These are phyloP conservation scores for Macquaria ambigua DNA, from an alignment of 2,113 vertebrate species.

Conservation along the genomic window DNA sequence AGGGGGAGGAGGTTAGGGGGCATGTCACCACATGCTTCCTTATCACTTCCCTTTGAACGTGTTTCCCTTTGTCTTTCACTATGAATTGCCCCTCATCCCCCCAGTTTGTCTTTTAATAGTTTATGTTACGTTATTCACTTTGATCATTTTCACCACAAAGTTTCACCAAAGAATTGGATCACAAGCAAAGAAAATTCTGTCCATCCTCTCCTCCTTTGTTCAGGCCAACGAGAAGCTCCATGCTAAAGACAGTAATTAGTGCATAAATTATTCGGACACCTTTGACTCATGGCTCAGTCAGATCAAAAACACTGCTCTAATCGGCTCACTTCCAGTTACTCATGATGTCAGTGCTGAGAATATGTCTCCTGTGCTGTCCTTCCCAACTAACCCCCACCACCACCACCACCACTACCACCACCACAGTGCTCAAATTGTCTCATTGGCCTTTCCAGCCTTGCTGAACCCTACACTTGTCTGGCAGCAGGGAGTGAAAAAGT, in stretches of 20 bases:
- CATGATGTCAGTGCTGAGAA: slow-evolving; percentile 46
- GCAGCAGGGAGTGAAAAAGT: slow-evolving; percentile 7
- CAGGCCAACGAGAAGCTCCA: slow-evolving; percentile 15
- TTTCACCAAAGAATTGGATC: not conserved
- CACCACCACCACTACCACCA: not conserved
- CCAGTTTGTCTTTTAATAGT: not conserved
- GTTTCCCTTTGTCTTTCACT: slow-evolving; percentile 67
- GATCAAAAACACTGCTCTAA: slow-evolving; percentile 43
- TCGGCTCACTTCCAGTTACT: slow-evolving; percentile 57
- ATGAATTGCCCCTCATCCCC: not conserved
- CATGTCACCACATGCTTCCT: slow-evolving; percentile 74
- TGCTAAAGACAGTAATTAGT: slow-evolving; percentile 17
- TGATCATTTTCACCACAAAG: not conserved
- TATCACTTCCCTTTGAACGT: slow-evolving; percentile 70
- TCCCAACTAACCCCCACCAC: not conserved
- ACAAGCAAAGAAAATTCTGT: not conserved
- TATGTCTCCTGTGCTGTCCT: slow-evolving; percentile 7
- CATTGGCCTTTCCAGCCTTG: not conserved
- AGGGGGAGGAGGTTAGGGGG: slow-evolving; percentile 65
- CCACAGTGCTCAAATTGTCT: not conserved
- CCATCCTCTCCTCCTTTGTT: not conserved
- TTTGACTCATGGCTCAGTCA: slow-evolving; percentile 59
- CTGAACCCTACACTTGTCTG: slow-evolving; percentile 31
- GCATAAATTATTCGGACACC: slow-evolving; percentile 45
- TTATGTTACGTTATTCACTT: not conserved